Base-by-base conservation (phyloP, 2,113 vertebrate species). In the Naja naja region DNA sequence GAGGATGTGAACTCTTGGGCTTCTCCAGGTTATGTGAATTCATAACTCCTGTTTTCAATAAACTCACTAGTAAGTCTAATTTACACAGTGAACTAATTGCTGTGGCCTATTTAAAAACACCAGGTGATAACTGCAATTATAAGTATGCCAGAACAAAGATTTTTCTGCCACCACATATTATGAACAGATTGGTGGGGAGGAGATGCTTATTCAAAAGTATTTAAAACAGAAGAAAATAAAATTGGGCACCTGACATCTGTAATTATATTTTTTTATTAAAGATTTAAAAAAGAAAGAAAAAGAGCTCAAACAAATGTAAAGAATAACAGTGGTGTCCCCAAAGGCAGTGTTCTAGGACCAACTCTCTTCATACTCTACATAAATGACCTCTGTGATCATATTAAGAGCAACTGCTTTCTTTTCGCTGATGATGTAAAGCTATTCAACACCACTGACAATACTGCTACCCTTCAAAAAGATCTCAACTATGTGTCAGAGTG, bases 61-160 rank as follows among this genome's bases (percentile, higher is more conserved):
- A 58, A 18, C 81, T n/a, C 81, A 91, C 43, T 47, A 30, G 30
- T 91, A 47, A 85, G 39, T 30, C 93, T 43, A 94, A 95, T 89
- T 94, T 92, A 89, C 88, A 89, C 43, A 55, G 85, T 34, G 14
- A 94, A 92, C 3, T 39, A 94, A 93, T 95, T 93, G 25, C 16
- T 0, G 14, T 85, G 45, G 16, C 2, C 86, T 88, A 58, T 93
- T 92, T 94, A 89, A 89, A 94, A 94, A 45, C 16, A 85, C 58
- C 90, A 54, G 86, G 5, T 86, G 92, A 92, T 25, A 90, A n/a
- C 55, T 94, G 55, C 34, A 94, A 87, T 39, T n/a, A 95, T 87
- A 87, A 91, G 91, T 10, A 6, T 47, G 89, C 11, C 30, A 69
- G 54, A 22, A 90, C 93, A 93, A 55, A 90, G 39, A 25, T 94